Evolutionary conservation across 2,113 vertebrate genomes (phyloP).

Genomic region (Coryphaenoides rupestris): DNA sequence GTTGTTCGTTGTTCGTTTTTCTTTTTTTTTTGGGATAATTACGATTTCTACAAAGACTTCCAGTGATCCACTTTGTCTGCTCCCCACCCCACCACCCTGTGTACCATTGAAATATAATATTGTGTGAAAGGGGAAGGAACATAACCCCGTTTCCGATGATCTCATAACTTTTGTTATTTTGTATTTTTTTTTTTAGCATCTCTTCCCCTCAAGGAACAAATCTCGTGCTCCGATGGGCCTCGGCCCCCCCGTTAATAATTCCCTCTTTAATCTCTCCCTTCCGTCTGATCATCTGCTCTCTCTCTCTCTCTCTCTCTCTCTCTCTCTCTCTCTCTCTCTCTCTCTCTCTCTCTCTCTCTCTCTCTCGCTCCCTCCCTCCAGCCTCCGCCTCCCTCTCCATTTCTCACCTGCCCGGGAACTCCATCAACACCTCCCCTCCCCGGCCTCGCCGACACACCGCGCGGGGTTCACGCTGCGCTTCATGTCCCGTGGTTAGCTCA

Average conservation of each 20-base stretch:
- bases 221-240: constrained; percentile 51
- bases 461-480: constrained; percentile 59
- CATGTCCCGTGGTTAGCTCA: constrained; percentile 65
- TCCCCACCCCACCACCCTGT: constrained; percentile 23
- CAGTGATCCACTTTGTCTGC: constrained; percentile 18
- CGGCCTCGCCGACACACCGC: constrained; percentile 55
- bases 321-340: no score
- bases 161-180: constrained; percentile 46
- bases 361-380: constrained; percentile 61
- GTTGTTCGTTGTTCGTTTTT: neutral
- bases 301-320: no score
- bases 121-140: constrained; percentile 43
- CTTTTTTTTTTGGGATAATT: constrained; percentile 42
- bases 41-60: constrained; percentile 23
- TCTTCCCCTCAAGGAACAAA: constrained; percentile 61
- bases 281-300: constrained; percentile 68
- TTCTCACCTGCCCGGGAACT: constrained; percentile 68
- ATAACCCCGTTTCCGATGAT: constrained; percentile 36
- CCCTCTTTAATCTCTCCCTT: constrained; percentile 61
- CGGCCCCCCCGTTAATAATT: constrained; percentile 63
- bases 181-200: no score
- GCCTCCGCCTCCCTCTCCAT: constrained; percentile 61
- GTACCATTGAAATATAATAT: constrained; percentile 40
- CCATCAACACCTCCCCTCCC: constrained; percentile 67
- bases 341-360: no score